These are phyloP conservation scores for Agrilus cyanescens DNA, from an alignment of 2,888 invertebrate species.

Conservation along the genomic window DNA sequence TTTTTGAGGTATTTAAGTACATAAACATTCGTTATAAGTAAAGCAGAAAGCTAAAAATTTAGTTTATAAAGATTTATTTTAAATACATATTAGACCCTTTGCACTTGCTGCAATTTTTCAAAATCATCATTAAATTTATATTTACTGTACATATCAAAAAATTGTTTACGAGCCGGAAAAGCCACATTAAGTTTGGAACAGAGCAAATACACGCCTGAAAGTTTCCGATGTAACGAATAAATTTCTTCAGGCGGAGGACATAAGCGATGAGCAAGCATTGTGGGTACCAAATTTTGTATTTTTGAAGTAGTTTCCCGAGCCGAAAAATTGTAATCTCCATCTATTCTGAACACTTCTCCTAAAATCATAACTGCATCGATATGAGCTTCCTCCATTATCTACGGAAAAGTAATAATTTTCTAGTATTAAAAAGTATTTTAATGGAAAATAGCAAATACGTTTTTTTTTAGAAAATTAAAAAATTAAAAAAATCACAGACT, in stretches of 20 bases:
- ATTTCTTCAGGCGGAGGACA: constrained; percentile 98
- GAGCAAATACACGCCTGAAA: constrained; percentile 88
- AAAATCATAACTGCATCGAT: constrained; percentile 94
- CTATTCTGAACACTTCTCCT: constrained; percentile 80
- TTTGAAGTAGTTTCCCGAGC: constrained; percentile 67
- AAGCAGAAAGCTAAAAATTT: too few species aligned
- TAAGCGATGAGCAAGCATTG: constrained; percentile 85
- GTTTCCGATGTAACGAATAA: constrained; percentile 92
- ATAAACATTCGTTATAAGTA: too few species aligned
- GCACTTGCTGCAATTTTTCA: too few species aligned
- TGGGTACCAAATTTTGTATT: constrained; percentile 79
- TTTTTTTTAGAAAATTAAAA: constrained; percentile 5
- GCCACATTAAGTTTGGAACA: constrained; percentile 77
- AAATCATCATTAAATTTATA: constrained; percentile 39
- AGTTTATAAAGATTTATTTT: too few species aligned
- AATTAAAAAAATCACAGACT: too few species aligned
- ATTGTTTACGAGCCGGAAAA: constrained; percentile 74
- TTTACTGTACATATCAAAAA: constrained; percentile 62
- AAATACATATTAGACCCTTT: too few species aligned
- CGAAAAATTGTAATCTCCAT: constrained; percentile 81
- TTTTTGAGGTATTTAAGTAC: too few species aligned
- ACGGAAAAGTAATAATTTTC: constrained; percentile 21
- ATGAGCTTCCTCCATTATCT: constrained; percentile 89
- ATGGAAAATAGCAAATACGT: not conserved
- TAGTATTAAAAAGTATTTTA: constrained; percentile 5